These are phyloP conservation scores for Cephus cinctus DNA, from an alignment of 1,140 invertebrate species.

Conservation along the genomic window DNA sequence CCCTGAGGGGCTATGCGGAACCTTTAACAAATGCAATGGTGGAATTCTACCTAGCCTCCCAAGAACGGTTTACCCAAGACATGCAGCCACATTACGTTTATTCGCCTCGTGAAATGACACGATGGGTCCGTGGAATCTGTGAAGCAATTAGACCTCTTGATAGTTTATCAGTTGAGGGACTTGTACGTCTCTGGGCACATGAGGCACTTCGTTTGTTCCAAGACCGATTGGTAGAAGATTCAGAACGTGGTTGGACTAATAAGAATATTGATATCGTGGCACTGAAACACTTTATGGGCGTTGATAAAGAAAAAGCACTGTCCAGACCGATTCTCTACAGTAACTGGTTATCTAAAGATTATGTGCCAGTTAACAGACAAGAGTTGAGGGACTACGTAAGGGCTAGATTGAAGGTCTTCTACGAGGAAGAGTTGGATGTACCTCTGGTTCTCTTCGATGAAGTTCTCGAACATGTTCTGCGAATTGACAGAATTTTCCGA, in stretches of 20 bases:
- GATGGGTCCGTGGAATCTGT: slow-evolving; percentile 99
- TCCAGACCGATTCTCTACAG: slow-evolving; percentile 93
- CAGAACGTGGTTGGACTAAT: slow-evolving; percentile 96
- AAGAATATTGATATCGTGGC: slow-evolving; percentile 96
- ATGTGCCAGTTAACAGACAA: slow-evolving; percentile 93
- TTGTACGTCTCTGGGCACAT: slow-evolving; percentile 97
- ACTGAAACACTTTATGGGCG: slow-evolving; percentile 91
- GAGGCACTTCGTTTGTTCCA: slow-evolving; percentile 98
- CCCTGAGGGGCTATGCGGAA: slow-evolving; percentile 89
- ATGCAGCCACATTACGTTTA: slow-evolving; percentile 99
- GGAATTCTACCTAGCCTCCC: slow-evolving; percentile 95
- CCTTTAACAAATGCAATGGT: slow-evolving; percentile 99
- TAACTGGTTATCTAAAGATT: slow-evolving; percentile 99
- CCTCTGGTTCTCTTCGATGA: slow-evolving; percentile 98
- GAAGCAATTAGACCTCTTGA: slow-evolving; percentile 97
- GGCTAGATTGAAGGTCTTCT: slow-evolving; percentile 97
- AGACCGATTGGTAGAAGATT: slow-evolving; percentile 90
- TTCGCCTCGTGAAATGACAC: slow-evolving; percentile 98
- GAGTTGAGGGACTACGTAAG: slow-evolving; percentile 95
- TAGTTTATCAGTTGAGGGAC: slow-evolving; percentile 84
- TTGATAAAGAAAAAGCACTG: slow-evolving; percentile 84
- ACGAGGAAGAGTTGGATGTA: slow-evolving; percentile 99
- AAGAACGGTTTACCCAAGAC: slow-evolving; percentile 98
- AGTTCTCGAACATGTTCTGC: slow-evolving; percentile 95
- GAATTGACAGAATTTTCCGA: slow-evolving; percentile 98